Conservation (phyloP, 2,888 invertebrate genomes). For the Cenopis cana region DNA sequence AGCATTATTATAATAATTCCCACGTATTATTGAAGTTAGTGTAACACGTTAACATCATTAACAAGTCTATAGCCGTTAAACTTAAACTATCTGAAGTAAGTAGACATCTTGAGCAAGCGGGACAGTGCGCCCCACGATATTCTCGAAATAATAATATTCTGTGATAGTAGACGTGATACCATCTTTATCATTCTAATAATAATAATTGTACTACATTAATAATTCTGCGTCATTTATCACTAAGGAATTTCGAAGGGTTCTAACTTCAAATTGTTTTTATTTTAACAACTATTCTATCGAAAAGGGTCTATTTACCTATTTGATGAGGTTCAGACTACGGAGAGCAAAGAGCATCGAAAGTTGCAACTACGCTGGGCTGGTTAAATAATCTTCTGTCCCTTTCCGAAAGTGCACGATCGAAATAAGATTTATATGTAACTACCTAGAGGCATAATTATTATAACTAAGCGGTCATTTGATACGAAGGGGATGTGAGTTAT, state of each 20-base stretch:
- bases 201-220: conserved; percentile 50
- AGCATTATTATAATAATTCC: conserved; percentile 26
- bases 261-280: conserved; percentile 39
- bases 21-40: conserved; percentile 32
- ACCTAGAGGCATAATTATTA: no score
- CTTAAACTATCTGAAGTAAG: conserved; percentile 39
- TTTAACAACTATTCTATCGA: conserved; percentile 23
- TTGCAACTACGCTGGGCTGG: conserved; percentile 1
- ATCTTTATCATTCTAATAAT: conserved; percentile 73
- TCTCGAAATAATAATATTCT: conserved; percentile 81
- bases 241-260: conserved; percentile 52
- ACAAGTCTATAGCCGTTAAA: conserved; percentile 36
- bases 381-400: neutral
- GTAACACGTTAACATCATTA: conserved; percentile 25
- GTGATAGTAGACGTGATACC: conserved; percentile 85
- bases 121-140: conserved; percentile 64
- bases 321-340: neutral
- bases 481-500: neutral
- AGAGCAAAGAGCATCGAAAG: neutral
- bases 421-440: neutral
- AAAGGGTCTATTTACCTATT: conserved; percentile 6
- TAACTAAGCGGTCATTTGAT: neutral
- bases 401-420: neutral
- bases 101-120: conserved; percentile 56
- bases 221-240: conserved; percentile 68